These are phyloP conservation scores for Drosophila setosimentum DNA, from an alignment of 2,888 invertebrate species.

Conservation along the genomic window DNA sequence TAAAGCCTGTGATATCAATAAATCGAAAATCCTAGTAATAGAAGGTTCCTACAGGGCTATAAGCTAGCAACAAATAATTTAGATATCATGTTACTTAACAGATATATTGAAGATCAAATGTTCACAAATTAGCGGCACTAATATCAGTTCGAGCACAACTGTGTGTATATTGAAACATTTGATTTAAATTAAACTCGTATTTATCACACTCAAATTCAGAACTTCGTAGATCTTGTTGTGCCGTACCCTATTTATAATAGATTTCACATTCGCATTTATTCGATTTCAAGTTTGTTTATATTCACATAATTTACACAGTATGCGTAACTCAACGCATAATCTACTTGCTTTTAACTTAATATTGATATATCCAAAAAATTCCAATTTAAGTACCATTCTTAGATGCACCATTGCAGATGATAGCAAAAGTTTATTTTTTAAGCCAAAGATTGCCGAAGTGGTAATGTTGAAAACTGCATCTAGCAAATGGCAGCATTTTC, in stretches of 20 bases:
- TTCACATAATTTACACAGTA: background rate
- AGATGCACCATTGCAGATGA: background rate
- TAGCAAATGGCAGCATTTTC: background rate
- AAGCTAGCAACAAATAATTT: background rate
- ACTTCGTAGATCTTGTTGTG: background rate
- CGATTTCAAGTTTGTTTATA: background rate
- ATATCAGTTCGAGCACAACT: background rate
- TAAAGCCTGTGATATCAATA: background rate
- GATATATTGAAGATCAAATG: background rate
- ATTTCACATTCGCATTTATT: background rate
- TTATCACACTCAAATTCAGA: background rate
- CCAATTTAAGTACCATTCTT: background rate
- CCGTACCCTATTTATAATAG: background rate
- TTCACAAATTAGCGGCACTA: background rate
- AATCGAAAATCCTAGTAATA: background rate
- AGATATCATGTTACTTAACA: background rate
- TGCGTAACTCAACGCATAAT: background rate
- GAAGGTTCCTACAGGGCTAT: background rate
- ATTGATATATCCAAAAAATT: background rate
- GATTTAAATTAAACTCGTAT: background rate
- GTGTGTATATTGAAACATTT: background rate
- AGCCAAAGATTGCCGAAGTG: background rate
- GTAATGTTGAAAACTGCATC: background rate
- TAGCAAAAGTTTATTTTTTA: no score
- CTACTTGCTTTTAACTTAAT: background rate